These are phyloP conservation scores for Cryptocephalus moraei DNA, from an alignment of 2,888 invertebrate genomes.

Conservation along the genomic window DNA sequence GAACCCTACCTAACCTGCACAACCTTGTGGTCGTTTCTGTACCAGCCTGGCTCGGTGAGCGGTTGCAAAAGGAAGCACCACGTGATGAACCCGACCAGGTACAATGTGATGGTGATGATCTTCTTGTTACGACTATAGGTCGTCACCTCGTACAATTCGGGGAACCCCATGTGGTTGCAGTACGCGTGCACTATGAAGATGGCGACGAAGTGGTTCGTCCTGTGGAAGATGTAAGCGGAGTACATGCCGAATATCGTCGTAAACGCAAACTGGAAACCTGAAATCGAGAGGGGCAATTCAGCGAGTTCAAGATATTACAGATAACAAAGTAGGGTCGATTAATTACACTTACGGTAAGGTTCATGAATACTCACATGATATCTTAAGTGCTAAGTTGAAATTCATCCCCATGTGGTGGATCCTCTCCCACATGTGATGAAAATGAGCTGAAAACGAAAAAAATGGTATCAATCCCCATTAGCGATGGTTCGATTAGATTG, in stretches of 20 bases:
- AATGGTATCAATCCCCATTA: not conserved
- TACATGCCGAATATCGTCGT: constrained; percentile 92
- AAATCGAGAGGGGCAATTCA: not conserved
- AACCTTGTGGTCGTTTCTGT: constrained; percentile 21
- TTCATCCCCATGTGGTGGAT: constrained; percentile 56
- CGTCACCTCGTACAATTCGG: constrained; percentile 67
- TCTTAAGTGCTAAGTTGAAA: constrained; percentile 56
- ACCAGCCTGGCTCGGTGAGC: constrained; percentile 54
- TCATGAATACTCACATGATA: constrained; percentile 54
- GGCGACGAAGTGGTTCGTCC: constrained; percentile 84
- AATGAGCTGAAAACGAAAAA: constrained; percentile 56
- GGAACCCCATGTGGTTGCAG: constrained; percentile 96
- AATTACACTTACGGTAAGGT: not conserved
- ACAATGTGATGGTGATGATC: constrained; percentile 52
- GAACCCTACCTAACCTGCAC: no score
- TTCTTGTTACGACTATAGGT: constrained; percentile 48
- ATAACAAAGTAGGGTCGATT: no score
- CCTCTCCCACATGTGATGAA: constrained; percentile 82
- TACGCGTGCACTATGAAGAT: constrained; percentile 86
- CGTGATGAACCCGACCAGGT: constrained; percentile 61
- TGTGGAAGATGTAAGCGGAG: constrained; percentile 82
- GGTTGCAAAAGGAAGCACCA: constrained; percentile 73
- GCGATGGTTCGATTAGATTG: not conserved
- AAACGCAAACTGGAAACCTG: constrained; percentile 81
- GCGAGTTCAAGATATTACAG: no score